Evolutionary conservation across 2,113 vertebrate genomes (phyloP).

Genomic region (Chiloscyllium plagiosum): DNA sequence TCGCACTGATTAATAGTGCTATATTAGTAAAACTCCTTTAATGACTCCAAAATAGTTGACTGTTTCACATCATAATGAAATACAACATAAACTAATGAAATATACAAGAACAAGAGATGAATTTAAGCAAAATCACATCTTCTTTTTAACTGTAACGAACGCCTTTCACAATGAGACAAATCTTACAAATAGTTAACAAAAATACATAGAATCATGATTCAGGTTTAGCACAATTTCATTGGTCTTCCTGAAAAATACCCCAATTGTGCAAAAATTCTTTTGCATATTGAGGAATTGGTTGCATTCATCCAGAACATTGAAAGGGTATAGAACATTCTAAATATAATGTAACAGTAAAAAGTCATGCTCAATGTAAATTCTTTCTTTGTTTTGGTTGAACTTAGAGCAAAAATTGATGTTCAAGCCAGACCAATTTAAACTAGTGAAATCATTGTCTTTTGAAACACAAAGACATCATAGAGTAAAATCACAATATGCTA

Average conservation of each 20-base stretch:
- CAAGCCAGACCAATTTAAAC: background rate
- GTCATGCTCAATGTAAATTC: background rate
- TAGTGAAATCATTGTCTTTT: background rate
- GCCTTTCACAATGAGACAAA: background rate
- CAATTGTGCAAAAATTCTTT: background rate
- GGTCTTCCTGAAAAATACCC: background rate
- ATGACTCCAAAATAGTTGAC: slow-evolving; percentile 42
- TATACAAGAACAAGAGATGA: slow-evolving; percentile 39
- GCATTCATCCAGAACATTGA: background rate
- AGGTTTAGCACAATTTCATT: background rate
- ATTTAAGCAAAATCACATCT: slow-evolving; percentile 3
- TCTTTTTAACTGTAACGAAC: background rate
- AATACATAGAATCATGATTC: background rate
- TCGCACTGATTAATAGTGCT: slow-evolving; percentile 42
- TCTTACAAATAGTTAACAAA: background rate
- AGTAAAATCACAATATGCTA: slow-evolving; percentile 12
- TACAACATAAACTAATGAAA: slow-evolving; percentile 38
- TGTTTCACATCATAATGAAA: slow-evolving; percentile 41
- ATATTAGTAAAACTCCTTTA: slow-evolving; percentile 40
- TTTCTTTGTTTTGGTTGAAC: background rate
- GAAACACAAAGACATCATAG: slow-evolving; percentile 18
- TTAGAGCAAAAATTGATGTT: background rate
- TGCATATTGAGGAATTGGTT: background rate
- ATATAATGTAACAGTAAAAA: background rate
- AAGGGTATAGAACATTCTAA: background rate